phyloP scores from a whole-genome alignment of 1,140 invertebrate genomes.

The Aricia agestis region DNA sequence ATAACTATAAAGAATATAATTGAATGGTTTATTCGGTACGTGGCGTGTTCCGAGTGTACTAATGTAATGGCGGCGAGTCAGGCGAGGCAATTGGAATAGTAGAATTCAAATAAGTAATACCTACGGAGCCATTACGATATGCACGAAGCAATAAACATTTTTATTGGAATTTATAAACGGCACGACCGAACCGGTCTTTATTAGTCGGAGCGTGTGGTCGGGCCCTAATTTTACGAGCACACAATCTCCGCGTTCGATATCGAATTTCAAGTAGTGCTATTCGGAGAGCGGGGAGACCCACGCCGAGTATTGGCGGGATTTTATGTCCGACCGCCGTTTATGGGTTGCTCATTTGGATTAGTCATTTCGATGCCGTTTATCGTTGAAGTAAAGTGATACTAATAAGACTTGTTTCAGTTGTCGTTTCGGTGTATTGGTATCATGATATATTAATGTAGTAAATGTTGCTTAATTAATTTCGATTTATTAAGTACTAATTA shows the following conservation, averaged over 20 bases:
- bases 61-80: slow-evolving; percentile 4
- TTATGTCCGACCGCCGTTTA: slow-evolving; percentile 53
- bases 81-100: slow-evolving; percentile 2
- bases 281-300: slow-evolving; percentile 58
- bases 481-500: no score
- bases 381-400: neutral
- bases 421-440: neutral
- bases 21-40: neutral
- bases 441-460: neutral
- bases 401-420: neutral
- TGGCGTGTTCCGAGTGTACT: neutral
- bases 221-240: slow-evolving; percentile 66
- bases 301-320: slow-evolving; percentile 59
- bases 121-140: slow-evolving; percentile 1
- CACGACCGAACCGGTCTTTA: slow-evolving; percentile 27
- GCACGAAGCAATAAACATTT: slow-evolving; percentile 14
- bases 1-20: slow-evolving; percentile 1
- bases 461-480: neutral
- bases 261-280: slow-evolving; percentile 68
- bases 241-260: slow-evolving; percentile 55
- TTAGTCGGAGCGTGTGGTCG: slow-evolving; percentile 41
- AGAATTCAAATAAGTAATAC: slow-evolving; percentile 14
- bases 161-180: slow-evolving; percentile 1
- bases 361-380: slow-evolving; percentile 17
- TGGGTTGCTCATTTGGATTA: slow-evolving; percentile 42